Percentiles rank a stretch among this genome's conserved stretches.
phyloP scores from a whole-genome alignment of 2,888 invertebrate species.

The Antitype chi region DNA sequence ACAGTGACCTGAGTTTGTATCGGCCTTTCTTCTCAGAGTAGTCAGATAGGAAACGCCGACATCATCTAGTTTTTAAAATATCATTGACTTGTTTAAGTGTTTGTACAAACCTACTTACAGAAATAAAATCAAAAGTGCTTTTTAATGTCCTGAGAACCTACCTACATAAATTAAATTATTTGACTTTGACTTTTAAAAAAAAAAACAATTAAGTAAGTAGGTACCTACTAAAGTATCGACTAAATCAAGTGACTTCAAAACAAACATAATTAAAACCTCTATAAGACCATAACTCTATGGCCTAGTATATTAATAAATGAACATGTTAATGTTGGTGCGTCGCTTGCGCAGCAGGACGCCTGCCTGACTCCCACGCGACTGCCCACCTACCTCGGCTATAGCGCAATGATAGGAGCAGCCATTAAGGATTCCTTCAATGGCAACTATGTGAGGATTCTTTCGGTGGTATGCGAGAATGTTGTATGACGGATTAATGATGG shows the following conservation, averaged over 20 bases:
- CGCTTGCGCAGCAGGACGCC: constrained; percentile 77
- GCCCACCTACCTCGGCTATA: constrained; percentile 71
- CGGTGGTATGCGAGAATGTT: constrained; percentile 47
- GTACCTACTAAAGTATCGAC: background rate
- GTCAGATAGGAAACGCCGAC: too few relatives aligned
- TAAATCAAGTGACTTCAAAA: background rate
- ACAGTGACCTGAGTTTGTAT: too few relatives aligned
- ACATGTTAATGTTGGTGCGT: constrained; percentile 82
- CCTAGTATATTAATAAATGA: constrained; percentile 85
- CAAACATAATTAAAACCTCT: constrained; percentile 37
- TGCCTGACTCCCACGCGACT: constrained; percentile 80
- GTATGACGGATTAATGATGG: constrained; percentile 54
- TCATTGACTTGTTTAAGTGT: too few relatives aligned
- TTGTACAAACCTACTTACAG: too few relatives aligned
- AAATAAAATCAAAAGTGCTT: background rate
- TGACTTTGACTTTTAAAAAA: background rate
- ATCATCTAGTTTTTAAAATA: too few relatives aligned
- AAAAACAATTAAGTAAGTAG: background rate
- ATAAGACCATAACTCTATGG: constrained; percentile 67
- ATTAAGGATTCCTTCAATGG: constrained; percentile 54
- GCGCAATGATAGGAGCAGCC: constrained; percentile 60
- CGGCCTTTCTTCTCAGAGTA: too few relatives aligned
- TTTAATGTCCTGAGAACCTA: background rate
- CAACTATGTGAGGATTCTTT: constrained; percentile 50
- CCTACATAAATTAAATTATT: background rate